Conservation (phyloP, 1,140 invertebrate species). For the Drosophila lacteicornis region DNA sequence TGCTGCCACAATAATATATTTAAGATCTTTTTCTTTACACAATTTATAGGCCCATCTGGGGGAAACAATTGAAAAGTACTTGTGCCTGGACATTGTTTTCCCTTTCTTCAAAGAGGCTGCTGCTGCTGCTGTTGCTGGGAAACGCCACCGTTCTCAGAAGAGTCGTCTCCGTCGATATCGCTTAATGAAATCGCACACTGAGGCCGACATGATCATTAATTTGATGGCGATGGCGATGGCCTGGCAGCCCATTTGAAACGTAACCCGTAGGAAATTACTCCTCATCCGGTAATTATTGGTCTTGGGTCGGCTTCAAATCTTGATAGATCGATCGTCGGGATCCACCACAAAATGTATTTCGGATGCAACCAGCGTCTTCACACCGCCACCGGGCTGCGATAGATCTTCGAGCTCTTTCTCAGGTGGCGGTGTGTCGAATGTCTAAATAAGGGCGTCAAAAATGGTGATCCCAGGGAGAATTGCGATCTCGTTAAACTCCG, state of each 20-base stretch:
- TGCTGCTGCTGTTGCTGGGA: conserved; percentile 42
- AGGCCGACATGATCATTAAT: conserved; percentile 68
- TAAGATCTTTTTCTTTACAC: conserved; percentile 43
- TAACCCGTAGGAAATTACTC: conserved; percentile 75
- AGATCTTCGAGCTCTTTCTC: conserved; percentile 34
- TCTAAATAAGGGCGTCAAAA: conserved; percentile 67
- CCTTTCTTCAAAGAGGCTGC: conserved; percentile 28
- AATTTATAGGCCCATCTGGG: conserved; percentile 43
- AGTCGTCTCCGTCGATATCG: conserved; percentile 45
- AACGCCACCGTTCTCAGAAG: conserved; percentile 67
- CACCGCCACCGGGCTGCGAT: conserved; percentile 60
- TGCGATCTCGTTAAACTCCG: conserved; percentile 26
- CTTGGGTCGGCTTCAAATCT: conserved; percentile 59
- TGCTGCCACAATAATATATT: conserved; percentile 56
- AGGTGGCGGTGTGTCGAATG: conserved; percentile 57
- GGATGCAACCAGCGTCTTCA: conserved; percentile 57
- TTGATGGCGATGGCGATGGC: conserved; percentile 47
- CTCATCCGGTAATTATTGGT: conserved; percentile 82
- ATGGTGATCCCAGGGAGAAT: conserved; percentile 34
- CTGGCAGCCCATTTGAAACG: conserved; percentile 65
- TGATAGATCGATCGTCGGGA: conserved; percentile 69
- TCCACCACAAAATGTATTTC: conserved; percentile 4
- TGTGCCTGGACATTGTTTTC: conserved; percentile 46
- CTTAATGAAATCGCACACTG: conserved; percentile 53
- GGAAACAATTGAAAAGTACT: conserved; percentile 78